Base-by-base conservation (phyloP, 2,888 invertebrate species). In the Drosophila yooni region DNA sequence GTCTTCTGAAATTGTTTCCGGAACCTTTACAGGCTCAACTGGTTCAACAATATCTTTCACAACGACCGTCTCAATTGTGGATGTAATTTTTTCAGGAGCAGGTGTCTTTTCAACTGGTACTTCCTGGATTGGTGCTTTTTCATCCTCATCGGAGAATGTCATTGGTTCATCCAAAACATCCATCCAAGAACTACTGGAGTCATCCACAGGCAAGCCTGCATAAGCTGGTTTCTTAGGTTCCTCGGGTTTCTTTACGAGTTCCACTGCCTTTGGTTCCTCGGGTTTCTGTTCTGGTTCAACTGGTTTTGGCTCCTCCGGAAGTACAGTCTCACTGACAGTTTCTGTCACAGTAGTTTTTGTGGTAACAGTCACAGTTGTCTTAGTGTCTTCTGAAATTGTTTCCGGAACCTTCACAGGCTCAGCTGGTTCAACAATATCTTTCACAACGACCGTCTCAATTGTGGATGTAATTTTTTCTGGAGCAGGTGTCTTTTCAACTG, bases 141-240 rank as follows among this genome's bases (percentile, higher is more conserved):
- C 75, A 31, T 70, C 75, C 0, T 76, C 91, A 25, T 90, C 91
- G 11, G 91, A 88, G 65, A 92, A 83, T 13, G 79, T 73, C 70
- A 91, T 88, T 43, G 91, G 91, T 62, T 93, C 92, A 52, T 93
- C 93, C 38, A 91, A 56, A 21, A 91, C 85, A 58, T 88, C 74
- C 84, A 93, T 88, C 89, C 92, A 93, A 1, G 90, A 68, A 66
- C 60, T 66, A 21, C 60, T 66, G 0, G 65, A 53, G 15, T 66
- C 65, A 25, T 66, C 65, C 0, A 66, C 65, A 18, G 65, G 65
- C 43, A 66, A 4, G 0, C 65, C 65, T 0, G 65, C 65, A 31
- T 66, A 66, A 0, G 65, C 65, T 36, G 60, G 43, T 66, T 66
- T 29, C 34, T 63, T 63, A 0, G 56, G 54, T 15, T 62, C 33